Evolutionary conservation across 2,113 vertebrate species (phyloP).

Genomic region (Pandion haliaetus): DNA sequence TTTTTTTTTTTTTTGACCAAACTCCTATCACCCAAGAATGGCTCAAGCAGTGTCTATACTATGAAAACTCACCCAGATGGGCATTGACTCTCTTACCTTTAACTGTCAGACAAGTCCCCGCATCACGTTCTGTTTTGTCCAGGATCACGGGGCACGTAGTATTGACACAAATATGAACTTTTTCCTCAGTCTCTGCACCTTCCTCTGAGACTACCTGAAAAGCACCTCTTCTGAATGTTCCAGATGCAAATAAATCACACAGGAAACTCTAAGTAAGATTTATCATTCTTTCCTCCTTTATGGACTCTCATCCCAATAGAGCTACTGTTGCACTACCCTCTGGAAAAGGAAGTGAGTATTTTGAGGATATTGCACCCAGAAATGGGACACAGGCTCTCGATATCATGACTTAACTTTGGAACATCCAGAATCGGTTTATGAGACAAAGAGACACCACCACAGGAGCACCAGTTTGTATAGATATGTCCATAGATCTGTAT

Average conservation of each 20-base stretch:
- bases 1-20: neutral
- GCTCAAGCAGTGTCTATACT: neutral
- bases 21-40: neutral
- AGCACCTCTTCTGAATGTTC: neutral
- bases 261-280: neutral
- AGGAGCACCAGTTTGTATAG: neutral
- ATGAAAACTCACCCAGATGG: neutral
- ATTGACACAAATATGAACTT: neutral
- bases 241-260: neutral
- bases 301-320: fast-evolving
- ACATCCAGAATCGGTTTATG: fast-evolving
- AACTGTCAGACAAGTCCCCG: neutral
- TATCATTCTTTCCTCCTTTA: neutral
- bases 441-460: neutral
- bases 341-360: neutral
- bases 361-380: neutral
- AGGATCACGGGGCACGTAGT: neutral
- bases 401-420: neutral
- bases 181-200: neutral
- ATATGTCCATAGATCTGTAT: conserved; percentile 58
- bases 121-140: neutral
- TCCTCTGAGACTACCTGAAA: neutral
- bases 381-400: neutral
- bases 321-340: neutral
- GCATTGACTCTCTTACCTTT: neutral